A percentile compares a stretch with the other conserved stretches of the same genome.
These are phyloP conservation scores for Melanophora roralis DNA, from an alignment of 2,888 invertebrate genomes.

Conservation along the genomic window DNA sequence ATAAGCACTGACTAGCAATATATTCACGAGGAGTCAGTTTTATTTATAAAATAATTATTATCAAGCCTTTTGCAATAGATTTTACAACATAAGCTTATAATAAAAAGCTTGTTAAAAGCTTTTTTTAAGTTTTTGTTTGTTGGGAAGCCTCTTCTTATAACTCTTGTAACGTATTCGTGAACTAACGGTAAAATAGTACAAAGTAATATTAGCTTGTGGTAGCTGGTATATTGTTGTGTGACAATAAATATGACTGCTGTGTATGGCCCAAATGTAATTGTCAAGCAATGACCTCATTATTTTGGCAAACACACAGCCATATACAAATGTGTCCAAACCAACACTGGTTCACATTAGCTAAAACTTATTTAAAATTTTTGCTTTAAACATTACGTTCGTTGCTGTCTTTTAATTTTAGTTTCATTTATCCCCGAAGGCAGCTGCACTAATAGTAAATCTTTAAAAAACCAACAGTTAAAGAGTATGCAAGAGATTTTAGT, in stretches of 20 bases:
- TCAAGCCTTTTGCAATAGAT: no score
- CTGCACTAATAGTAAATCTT: conserved; percentile 11
- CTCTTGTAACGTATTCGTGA: no score
- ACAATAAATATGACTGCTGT: conserved; percentile 16
- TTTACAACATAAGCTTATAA: no score
- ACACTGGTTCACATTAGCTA: not conserved
- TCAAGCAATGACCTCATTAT: conserved; percentile 76
- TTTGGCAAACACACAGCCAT: not conserved
- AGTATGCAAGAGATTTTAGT: no score
- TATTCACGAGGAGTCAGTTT: no score
- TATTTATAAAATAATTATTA: no score
- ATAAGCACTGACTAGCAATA: no score
- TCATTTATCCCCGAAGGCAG: conserved; percentile 30
- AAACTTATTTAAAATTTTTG: conserved; percentile 31
- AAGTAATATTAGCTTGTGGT: not conserved
- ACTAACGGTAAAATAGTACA: no score
- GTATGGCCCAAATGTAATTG: conserved; percentile 70
- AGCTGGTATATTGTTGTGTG: not conserved
- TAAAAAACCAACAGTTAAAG: conserved; percentile 21
- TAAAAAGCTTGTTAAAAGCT: no score
- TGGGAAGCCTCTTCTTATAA: no score
- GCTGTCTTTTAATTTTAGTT: conserved; percentile 47
- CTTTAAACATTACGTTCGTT: conserved; percentile 5
- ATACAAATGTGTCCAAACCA: no score
- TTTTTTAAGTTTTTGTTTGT: no score